These are phyloP conservation scores for Brachypalpus laphriformis DNA, from an alignment of 2,888 invertebrate species.

Conservation along the genomic window DNA sequence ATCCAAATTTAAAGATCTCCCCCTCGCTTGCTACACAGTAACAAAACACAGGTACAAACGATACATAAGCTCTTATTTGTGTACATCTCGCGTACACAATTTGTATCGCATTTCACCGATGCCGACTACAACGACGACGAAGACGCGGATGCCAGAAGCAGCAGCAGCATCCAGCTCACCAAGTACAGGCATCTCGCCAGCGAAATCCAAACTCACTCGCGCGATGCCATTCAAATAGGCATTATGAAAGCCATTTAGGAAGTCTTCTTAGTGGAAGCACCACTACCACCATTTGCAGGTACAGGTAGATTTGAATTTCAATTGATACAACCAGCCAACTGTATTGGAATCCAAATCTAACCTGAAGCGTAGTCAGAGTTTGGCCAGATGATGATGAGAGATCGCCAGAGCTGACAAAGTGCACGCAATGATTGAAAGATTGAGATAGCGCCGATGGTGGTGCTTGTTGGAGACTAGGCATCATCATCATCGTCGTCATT, in stretches of 20 bases:
- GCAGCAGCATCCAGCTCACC: constrained; percentile 9
- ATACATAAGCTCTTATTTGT: constrained; percentile 48
- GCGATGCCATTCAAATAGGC: constrained; percentile 57
- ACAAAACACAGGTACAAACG: constrained; percentile 16
- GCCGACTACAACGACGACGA: constrained; percentile 7
- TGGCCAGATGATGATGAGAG: constrained; percentile 57
- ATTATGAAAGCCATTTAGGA: constrained; percentile 58
- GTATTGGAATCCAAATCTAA: constrained; percentile 32
- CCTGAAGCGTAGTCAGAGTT: constrained; percentile 25
- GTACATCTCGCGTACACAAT: constrained; percentile 62
- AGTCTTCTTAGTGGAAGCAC: constrained; percentile 31
- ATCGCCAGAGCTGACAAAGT: constrained; percentile 64
- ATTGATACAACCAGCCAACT: constrained; percentile 37
- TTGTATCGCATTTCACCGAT: constrained; percentile 69
- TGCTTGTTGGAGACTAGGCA: constrained; percentile 15
- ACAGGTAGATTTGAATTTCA: constrained; percentile 74
- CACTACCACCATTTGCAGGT: background rate
- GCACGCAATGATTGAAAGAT: constrained; percentile 74
- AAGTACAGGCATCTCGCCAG: constrained; percentile 18
- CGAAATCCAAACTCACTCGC: constrained; percentile 34
- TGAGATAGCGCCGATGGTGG: constrained; percentile 61
- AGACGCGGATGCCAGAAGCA: constrained; percentile 52
- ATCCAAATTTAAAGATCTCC: constrained; percentile 72
- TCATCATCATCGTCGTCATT: constrained; percentile 21
- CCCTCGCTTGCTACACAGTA: background rate